Percentiles rank a stretch among this genome's conserved stretches.
Conservation (phyloP, 2,113 vertebrate genomes). For the Trinectes maculatus region DNA sequence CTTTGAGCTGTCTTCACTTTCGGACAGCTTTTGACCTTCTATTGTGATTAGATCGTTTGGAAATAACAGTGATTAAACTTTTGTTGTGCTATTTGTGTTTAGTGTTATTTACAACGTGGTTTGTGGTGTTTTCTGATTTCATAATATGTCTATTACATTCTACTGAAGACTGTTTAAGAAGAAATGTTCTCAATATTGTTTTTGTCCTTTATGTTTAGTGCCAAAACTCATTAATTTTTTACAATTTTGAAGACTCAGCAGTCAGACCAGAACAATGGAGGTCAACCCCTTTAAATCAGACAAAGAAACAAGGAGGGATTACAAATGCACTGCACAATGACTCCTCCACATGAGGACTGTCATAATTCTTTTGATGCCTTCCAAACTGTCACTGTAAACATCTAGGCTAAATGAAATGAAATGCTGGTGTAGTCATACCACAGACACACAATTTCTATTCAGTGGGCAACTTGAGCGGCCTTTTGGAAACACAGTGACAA, state of each 20-base stretch:
- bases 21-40: slow-evolving; percentile 22
- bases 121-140: slow-evolving; percentile 30
- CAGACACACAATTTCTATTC: slow-evolving; percentile 1
- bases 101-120: slow-evolving; percentile 35
- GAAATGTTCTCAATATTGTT: slow-evolving; percentile 33
- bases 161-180: slow-evolving; percentile 8
- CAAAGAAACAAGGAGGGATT: slow-evolving; percentile 21
- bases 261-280: slow-evolving; percentile 9
- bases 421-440: slow-evolving; percentile 22
- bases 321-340: slow-evolving; percentile 39
- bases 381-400: slow-evolving; percentile 37
- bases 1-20: slow-evolving; percentile 14
- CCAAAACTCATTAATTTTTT: slow-evolving; percentile 32
- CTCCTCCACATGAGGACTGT: slow-evolving; percentile 35
- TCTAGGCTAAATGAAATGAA: slow-evolving; percentile 31
- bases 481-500: slow-evolving; percentile 16
- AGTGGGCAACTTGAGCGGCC: slow-evolving; percentile 25
- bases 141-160: slow-evolving; percentile 18
- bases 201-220: slow-evolving; percentile 26
- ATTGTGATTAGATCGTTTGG: slow-evolving; percentile 31
- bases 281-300: slow-evolving; percentile 26
- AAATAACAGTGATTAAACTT: slow-evolving; percentile 33
- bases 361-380: slow-evolving; percentile 14
- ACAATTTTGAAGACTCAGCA: slow-evolving; percentile 1
- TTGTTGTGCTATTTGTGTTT: slow-evolving; percentile 35